Conservation (phyloP, 2,888 invertebrate genomes). For the Mactromeris polynyma region DNA sequence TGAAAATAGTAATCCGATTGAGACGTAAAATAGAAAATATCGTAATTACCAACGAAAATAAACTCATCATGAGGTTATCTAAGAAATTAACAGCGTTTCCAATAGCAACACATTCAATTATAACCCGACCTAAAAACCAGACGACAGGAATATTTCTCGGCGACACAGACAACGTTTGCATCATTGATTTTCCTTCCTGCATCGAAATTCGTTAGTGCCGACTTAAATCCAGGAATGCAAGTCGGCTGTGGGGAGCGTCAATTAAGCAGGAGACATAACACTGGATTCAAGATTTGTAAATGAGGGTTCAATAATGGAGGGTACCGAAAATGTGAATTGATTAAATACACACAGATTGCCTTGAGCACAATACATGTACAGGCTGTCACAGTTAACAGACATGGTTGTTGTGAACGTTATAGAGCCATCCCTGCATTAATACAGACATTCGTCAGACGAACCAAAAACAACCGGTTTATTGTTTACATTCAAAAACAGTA, state of each 20-base stretch:
- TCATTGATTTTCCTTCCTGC: constrained; percentile 30
- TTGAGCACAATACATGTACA: not conserved
- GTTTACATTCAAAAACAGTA: too few species aligned
- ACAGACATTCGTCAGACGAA: too few species aligned
- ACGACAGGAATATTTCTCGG: constrained; percentile 1
- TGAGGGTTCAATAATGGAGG: not conserved
- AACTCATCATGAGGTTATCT: not conserved
- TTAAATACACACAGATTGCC: not conserved
- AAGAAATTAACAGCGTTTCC: constrained; percentile 22
- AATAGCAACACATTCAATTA: constrained; percentile 23
- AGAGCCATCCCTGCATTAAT: too few species aligned
- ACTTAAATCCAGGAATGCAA: not conserved
- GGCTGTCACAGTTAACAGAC: not conserved
- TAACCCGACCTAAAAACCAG: constrained; percentile 20
- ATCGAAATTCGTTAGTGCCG: not conserved
- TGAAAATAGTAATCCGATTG: not conserved
- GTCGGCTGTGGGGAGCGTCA: not conserved
- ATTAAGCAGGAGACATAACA: not conserved
- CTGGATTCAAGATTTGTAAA: not conserved
- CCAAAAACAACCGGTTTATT: too few species aligned
- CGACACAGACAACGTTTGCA: constrained; percentile 20
- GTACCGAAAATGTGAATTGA: not conserved
- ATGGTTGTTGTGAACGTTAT: not conserved
- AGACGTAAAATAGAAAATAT: not conserved
- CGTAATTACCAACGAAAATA: not conserved